Evolutionary conservation across 2,113 vertebrate genomes (phyloP), one percentile per base, ranked within the genome.

Genomic region (Silurus meridionalis): DNA sequence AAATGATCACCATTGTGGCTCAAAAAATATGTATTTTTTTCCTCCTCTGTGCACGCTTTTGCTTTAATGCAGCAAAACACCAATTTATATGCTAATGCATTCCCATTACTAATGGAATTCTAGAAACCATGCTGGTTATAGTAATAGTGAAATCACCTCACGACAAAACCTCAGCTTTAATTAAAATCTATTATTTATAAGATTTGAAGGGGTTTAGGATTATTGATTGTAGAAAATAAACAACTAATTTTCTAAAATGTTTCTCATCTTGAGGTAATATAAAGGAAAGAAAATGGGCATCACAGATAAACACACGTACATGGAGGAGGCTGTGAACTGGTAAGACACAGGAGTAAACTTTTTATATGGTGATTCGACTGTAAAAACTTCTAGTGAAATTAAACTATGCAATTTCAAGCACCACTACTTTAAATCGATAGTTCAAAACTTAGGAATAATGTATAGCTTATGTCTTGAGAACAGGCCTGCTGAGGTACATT

Each of bases 31-130:
- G 28, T 86, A 75, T 87, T 85, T 84, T 87, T 28, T 66, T 6
- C 13, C 28, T 11, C 37, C 80, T 63, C n/a, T 13, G 48, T 57
- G 46, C 52, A 72, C 14, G 72, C 63, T 79, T 37, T 81, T 77
- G 74, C 82, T 85, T 89, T 75, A 78, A 82, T 86, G 77, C 85
- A 86, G 86, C 66, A 80, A 74, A 90, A 87, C 55, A 84, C 61
- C 86, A 79, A 90, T 90, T 86, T 90, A 90, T 89, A 90, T 90
- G 89, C 80, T 89, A 90, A 90, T 89, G 53, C 50, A 37, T 75
- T 85, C 21, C 64, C 71, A 79, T 80, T 61, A 83, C 25, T 83
- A 85, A 88, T 85, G 75, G 80, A 85, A 90, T 87, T 85, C 23
- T 82, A 69, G 64, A 75, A 80, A 57, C 88, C 75, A 69, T 82